These are phyloP conservation scores for Myiagra hebetior DNA, from an alignment of 2,113 vertebrate species.

Conservation along the genomic window DNA sequence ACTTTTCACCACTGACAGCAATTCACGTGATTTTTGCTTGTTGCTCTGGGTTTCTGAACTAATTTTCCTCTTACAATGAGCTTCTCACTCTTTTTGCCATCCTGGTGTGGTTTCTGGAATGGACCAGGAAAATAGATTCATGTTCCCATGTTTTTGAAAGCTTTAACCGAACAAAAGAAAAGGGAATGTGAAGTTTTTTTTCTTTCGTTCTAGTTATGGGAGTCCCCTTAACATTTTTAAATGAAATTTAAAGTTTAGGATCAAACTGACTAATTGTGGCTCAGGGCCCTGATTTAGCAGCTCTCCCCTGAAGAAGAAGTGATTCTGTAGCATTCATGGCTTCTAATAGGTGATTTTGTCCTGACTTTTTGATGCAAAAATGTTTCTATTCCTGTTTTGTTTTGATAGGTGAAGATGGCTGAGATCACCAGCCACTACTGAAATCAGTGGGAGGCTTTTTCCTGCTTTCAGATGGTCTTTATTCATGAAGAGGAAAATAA, in stretches of 20 bases:
- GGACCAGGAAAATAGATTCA: neutral
- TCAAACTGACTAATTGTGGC: neutral
- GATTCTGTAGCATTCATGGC: neutral
- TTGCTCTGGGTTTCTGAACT: neutral
- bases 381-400: neutral
- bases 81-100: neutral
- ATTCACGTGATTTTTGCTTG: neutral
- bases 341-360: neutral
- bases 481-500: conserved; percentile 20
- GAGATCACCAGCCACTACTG: neutral
- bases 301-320: neutral
- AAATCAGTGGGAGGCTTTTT: conserved; percentile 13
- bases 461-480: conserved; percentile 18
- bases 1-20: neutral
- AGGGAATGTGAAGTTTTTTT: neutral
- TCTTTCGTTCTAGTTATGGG: neutral
- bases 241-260: neutral
- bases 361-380: neutral
- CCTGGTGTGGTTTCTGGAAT: neutral
- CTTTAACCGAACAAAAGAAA: neutral
- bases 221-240: neutral
- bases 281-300: neutral
- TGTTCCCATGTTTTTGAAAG: neutral
- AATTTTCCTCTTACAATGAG: neutral
- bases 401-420: conserved; percentile 16